A percentile compares a stretch with the other conserved stretches of the same genome.
phyloP scores from a whole-genome alignment of 2,113 vertebrate genomes.

The Pavo muticus region DNA sequence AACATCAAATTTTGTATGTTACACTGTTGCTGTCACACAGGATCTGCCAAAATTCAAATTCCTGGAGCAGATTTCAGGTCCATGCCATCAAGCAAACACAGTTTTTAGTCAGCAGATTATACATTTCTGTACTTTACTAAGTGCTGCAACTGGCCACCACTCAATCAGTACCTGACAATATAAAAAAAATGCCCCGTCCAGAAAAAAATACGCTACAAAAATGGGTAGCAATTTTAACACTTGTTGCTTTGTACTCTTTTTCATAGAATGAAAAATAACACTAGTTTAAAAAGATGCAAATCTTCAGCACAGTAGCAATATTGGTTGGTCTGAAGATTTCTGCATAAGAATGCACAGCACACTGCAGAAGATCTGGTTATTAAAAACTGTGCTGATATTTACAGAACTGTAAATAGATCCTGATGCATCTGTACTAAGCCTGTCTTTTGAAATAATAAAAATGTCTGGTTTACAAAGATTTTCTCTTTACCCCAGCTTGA shows the following conservation, averaged over 20 bases:
- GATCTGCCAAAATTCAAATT: background rate
- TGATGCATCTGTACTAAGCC: background rate
- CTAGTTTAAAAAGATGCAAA: background rate
- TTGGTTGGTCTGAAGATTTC: background rate
- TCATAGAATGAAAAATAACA: background rate
- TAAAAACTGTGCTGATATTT: background rate
- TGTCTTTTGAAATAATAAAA: conserved; percentile 1
- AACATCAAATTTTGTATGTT: background rate
- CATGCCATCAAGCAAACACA: background rate
- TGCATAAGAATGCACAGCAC: background rate
- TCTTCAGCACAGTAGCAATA: background rate
- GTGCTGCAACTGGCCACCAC: background rate
- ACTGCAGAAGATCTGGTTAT: background rate
- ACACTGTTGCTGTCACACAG: background rate
- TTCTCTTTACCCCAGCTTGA: background rate
- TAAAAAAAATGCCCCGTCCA: background rate
- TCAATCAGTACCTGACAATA: background rate
- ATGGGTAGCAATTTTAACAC: background rate
- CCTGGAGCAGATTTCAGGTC: background rate
- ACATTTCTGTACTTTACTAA: background rate
- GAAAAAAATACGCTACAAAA: background rate
- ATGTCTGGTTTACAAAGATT: background rate
- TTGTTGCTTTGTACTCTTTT: background rate
- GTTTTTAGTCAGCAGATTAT: background rate
- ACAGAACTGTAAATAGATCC: background rate